A percentile compares a stretch with the other conserved stretches of the same genome.
Evolutionary conservation across 2,797 vertebrate species (phyloP).

Genomic region (Pogonophryne albipinna): DNA sequence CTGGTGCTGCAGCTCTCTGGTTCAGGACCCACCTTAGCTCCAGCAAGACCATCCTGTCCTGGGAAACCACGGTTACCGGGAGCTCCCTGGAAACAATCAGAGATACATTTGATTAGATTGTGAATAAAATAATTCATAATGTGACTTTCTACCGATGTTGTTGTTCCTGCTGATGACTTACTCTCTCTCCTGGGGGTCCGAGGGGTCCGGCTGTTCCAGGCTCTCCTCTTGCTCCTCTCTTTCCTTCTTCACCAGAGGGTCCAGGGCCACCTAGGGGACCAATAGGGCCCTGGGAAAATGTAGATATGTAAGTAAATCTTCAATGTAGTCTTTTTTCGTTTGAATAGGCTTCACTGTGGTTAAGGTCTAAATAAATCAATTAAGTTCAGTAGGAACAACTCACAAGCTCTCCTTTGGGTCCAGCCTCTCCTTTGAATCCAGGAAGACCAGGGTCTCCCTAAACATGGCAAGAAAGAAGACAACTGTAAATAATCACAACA

Average conservation of each 20-base stretch:
- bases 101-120: conserved; percentile 36
- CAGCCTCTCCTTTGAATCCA: conserved; percentile 96
- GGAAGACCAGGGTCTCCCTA: conserved; percentile 95
- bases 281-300: conserved; percentile 85
- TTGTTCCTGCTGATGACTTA: conserved; percentile 69
- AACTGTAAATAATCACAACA: conserved; percentile 16
- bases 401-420: conserved; percentile 95
- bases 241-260: conserved; percentile 95
- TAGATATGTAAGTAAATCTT: conserved; percentile 22
- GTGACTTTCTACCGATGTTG: background rate
- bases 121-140: background rate
- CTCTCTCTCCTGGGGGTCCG: conserved; percentile 96
- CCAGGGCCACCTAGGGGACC: conserved; percentile 93
- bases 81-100: conserved; percentile 86
- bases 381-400: conserved; percentile 70
- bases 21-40: conserved; percentile 90
- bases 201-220: conserved; percentile 92
- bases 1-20: background rate
- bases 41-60: conserved; percentile 96
- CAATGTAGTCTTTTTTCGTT: background rate
- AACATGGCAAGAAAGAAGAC: conserved; percentile 28
- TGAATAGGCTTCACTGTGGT: background rate
- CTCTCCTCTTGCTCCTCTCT: conserved; percentile 95
- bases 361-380: background rate
- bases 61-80: conserved; percentile 98